phyloP scores from a whole-genome alignment of 2,113 vertebrate species.

The Dromiciops gliroides region DNA sequence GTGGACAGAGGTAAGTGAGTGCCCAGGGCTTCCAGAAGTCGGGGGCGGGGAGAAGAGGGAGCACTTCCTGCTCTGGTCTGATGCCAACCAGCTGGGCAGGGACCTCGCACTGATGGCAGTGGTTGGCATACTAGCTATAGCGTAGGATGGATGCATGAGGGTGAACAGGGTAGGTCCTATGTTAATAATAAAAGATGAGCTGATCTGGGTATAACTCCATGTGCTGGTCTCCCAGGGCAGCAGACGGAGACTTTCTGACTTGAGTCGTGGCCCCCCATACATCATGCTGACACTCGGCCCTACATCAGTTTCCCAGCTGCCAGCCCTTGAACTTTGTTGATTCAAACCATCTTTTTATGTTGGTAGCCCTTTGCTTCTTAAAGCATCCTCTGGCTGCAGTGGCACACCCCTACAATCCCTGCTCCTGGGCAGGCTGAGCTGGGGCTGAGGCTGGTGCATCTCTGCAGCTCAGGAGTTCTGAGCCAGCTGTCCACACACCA shows the following conservation, averaged over 20 bases:
- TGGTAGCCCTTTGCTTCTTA: neutral
- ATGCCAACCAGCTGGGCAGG: neutral
- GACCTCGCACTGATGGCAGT: neutral
- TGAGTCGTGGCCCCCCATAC: neutral
- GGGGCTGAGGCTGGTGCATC: neutral
- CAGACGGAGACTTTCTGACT: neutral
- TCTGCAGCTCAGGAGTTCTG: neutral
- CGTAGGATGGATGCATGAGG: neutral
- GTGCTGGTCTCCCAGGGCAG: neutral
- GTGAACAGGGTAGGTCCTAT: neutral
- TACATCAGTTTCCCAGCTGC: neutral
- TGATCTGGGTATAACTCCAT: neutral
- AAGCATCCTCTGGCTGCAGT: neutral
- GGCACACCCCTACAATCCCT: neutral
- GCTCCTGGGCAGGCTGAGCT: neutral
- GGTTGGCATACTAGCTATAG: neutral
- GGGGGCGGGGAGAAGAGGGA: neutral
- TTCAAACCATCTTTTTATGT: neutral
- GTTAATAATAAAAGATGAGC: neutral
- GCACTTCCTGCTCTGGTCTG: neutral
- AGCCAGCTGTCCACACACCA: neutral
- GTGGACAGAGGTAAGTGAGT: conserved; percentile 87
- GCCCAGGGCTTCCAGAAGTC: neutral
- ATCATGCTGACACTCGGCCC: neutral
- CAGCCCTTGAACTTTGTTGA: neutral